phyloP scores from a whole-genome alignment of 2,888 invertebrate genomes.

The Ceramica pisi region DNA sequence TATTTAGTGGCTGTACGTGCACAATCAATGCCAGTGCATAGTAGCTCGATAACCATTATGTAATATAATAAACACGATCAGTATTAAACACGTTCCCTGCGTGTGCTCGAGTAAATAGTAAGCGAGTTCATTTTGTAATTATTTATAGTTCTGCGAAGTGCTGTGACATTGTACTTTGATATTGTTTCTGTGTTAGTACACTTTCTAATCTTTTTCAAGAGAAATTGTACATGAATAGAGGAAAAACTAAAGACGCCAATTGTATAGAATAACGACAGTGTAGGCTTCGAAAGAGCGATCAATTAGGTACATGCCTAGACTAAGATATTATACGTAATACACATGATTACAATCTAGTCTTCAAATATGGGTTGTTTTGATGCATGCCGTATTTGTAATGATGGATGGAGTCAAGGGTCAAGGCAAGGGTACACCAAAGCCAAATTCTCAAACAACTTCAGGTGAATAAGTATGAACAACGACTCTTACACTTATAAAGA shows the following conservation, averaged over 20 bases:
- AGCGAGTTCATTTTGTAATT: constrained; percentile 28
- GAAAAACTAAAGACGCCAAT: constrained; percentile 25
- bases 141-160: constrained; percentile 28
- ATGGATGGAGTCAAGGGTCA: background rate
- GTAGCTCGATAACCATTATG: constrained; percentile 50
- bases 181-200: background rate
- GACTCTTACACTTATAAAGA: background rate
- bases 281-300: constrained; percentile 16
- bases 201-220: constrained; percentile 20
- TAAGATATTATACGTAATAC: background rate
- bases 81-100: constrained; percentile 40
- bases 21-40: constrained; percentile 48
- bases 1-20: constrained; percentile 32
- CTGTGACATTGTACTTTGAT: constrained; percentile 10
- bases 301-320: constrained; percentile 1
- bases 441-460: constrained; percentile 7
- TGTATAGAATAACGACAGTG: constrained; percentile 24
- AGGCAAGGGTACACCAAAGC: background rate
- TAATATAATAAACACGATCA: constrained; percentile 57
- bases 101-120: constrained; percentile 50
- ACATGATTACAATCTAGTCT: constrained; percentile 18
- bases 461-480: background rate
- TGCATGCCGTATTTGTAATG: constrained; percentile 13
- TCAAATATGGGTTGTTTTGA: constrained; percentile 32
- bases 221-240: constrained; percentile 13